A percentile compares a stretch with the other conserved stretches of the same genome.
These are phyloP conservation scores for Torymus texanus DNA, from an alignment of 2,888 invertebrate species.

Conservation along the genomic window DNA sequence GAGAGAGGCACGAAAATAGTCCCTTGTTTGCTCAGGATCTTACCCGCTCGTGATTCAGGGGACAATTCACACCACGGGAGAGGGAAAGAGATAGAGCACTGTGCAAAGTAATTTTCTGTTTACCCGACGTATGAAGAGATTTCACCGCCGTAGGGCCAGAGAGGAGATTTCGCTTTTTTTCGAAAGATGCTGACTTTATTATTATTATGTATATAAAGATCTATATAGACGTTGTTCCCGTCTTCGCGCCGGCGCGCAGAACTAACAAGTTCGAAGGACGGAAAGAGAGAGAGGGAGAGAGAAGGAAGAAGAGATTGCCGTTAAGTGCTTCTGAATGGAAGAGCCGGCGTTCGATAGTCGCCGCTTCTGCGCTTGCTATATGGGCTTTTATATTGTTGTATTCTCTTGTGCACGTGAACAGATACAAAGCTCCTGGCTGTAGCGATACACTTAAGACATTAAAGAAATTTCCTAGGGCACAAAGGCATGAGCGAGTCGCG, in stretches of 20 bases:
- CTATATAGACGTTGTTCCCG: not conserved
- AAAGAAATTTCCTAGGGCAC: constrained; percentile 22
- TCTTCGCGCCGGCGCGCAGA: constrained; percentile 7
- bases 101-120: constrained; percentile 57
- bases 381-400: constrained; percentile 27
- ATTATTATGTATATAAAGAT: constrained; percentile 12
- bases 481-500: not conserved
- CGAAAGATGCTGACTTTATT: constrained; percentile 47
- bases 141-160: constrained; percentile 4
- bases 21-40: constrained; percentile 56
- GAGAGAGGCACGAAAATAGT: constrained; percentile 27
- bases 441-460: constrained; percentile 12
- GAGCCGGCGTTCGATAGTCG: not conserved
- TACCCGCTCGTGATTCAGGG: constrained; percentile 45
- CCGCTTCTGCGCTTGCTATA: not conserved
- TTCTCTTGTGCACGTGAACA: not conserved
- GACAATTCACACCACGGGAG: constrained; percentile 50
- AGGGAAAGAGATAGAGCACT: not conserved
- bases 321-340: constrained; percentile 15
- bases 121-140: constrained; percentile 44
- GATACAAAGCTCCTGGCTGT: constrained; percentile 20
- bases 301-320: constrained; percentile 8
- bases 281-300: not conserved
- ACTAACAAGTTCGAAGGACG: constrained; percentile 13
- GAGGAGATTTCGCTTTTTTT: constrained; percentile 4